Conservation (phyloP, 2,113 vertebrate species). For the Antigone vipio region DNA sequence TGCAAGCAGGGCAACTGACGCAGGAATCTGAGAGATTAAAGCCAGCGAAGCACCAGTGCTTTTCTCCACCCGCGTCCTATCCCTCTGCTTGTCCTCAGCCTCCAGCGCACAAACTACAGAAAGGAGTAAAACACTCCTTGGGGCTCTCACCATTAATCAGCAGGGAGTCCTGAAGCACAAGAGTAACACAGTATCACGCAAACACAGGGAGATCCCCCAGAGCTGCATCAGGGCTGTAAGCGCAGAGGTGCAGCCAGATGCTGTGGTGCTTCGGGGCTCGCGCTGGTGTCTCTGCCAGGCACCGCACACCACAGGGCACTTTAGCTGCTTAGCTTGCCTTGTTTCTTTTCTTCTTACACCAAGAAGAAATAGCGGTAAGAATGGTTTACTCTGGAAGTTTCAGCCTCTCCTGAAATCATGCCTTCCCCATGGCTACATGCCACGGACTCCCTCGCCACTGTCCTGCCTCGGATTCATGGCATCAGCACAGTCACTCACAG, state of each 20-base stretch:
- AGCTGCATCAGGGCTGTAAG: not conserved
- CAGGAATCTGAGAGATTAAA: not conserved
- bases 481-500: not conserved
- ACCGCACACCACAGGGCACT: not conserved
- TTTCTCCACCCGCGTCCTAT: accelerated
- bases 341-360: not conserved
- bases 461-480: not conserved
- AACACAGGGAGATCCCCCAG: accelerated
- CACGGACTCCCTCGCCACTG: accelerated
- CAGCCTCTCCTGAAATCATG: not conserved
- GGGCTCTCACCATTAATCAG: not conserved
- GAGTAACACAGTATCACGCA: not conserved
- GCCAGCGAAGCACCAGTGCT: not conserved
- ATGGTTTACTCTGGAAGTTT: not conserved
- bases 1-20: not conserved
- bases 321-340: not conserved
- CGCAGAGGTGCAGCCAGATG: not conserved
- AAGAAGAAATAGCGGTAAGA: accelerated
- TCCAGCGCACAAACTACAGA: not conserved
- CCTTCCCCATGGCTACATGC: not conserved
- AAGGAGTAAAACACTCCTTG: not conserved
- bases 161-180: not conserved
- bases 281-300: not conserved
- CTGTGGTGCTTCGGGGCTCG: not conserved
- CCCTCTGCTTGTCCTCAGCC: not conserved